phyloP scores from a whole-genome alignment of 2,888 invertebrate species.

The Creontiades dilutus region DNA sequence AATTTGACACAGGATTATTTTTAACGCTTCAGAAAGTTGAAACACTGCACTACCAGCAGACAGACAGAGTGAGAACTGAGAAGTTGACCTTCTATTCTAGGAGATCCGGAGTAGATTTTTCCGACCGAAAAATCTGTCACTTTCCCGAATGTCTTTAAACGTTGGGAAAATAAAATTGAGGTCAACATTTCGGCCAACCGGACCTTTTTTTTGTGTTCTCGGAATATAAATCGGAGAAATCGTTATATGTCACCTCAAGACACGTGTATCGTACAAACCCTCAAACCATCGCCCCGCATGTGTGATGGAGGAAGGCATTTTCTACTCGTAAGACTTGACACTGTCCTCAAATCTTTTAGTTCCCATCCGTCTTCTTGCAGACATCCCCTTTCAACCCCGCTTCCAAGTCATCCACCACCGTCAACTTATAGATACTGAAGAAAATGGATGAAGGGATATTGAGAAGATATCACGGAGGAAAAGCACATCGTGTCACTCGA shows the following conservation, averaged over 20 bases:
- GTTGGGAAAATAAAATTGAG: background rate
- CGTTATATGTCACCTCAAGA: background rate
- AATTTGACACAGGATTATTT: too few species aligned
- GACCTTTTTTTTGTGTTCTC: background rate
- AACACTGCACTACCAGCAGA: too few species aligned
- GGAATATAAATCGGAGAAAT: constrained; percentile 34
- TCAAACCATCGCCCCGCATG: background rate
- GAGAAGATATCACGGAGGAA: background rate
- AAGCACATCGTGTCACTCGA: background rate
- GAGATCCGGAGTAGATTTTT: too few species aligned
- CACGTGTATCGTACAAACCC: constrained; percentile 34
- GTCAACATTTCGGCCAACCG: background rate
- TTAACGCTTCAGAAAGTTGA: too few species aligned
- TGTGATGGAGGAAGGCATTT: background rate
- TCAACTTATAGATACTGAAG: background rate
- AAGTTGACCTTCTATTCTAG: too few species aligned
- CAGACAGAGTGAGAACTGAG: too few species aligned
- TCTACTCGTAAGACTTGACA: background rate
- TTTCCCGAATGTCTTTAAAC: too few species aligned
- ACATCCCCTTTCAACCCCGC: background rate
- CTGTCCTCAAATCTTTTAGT: constrained; percentile 20
- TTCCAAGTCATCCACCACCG: background rate
- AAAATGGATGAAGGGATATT: background rate
- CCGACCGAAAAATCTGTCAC: too few species aligned
- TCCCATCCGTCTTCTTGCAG: background rate